Percentiles rank a stretch among this genome's conserved stretches.
phyloP scores from a whole-genome alignment of 2,888 invertebrate species.

The Drosophila villosipedis region DNA sequence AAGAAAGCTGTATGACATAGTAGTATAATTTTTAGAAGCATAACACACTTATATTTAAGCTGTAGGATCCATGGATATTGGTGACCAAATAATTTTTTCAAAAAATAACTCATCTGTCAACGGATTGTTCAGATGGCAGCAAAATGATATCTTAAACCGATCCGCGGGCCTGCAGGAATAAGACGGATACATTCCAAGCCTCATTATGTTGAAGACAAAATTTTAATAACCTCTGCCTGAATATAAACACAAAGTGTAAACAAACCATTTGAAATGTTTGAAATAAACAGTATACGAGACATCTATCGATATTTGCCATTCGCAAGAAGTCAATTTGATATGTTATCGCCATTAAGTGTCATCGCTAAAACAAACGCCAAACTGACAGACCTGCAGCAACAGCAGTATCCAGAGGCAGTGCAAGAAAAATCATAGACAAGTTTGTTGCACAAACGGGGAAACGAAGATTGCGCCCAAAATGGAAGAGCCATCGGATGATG shows the following conservation, averaged over 20 bases:
- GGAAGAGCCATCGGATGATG: slow-evolving; percentile 71
- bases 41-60: background rate
- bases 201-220: background rate
- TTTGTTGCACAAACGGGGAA: background rate
- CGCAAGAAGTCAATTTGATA: background rate
- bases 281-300: background rate
- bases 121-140: background rate
- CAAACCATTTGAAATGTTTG: background rate
- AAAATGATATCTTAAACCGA: background rate
- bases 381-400: background rate
- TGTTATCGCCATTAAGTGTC: slow-evolving; percentile 9
- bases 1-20: background rate
- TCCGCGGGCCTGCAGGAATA: background rate
- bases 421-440: slow-evolving; percentile 20
- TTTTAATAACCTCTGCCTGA: background rate
- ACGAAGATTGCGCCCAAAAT: slow-evolving; percentile 12
- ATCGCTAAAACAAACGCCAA: slow-evolving; percentile 8
- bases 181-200: background rate
- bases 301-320: slow-evolving; percentile 41
- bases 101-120: background rate
- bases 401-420: background rate
- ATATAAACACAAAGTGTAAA: background rate
- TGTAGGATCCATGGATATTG: background rate
- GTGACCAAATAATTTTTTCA: background rate
- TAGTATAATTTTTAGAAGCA: background rate